Evolutionary conservation across 2,888 invertebrate species (phyloP).

Genomic region (Xestia ashworthii): DNA sequence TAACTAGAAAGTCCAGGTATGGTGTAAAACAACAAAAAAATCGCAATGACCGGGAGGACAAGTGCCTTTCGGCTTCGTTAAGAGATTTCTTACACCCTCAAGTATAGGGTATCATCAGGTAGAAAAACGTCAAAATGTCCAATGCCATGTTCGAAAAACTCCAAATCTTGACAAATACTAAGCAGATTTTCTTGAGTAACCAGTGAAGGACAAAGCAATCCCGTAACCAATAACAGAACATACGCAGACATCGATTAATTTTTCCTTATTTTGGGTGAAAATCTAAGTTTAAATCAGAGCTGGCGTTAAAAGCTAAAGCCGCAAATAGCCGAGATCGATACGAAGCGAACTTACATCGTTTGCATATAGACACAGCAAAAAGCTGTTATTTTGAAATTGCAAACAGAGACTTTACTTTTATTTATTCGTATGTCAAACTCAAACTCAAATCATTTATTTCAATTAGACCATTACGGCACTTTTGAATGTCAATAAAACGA

Average conservation of each 20-base stretch:
- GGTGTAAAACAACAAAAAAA: too few species aligned
- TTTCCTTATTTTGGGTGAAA: neutral
- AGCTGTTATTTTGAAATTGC: too few species aligned
- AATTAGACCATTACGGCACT: too few species aligned
- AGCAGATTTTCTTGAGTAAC: neutral
- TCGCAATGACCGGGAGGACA: too few species aligned
- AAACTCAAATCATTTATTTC: too few species aligned
- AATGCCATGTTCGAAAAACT: neutral
- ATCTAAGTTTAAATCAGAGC: constrained; percentile 21
- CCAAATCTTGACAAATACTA: neutral
- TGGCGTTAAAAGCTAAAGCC: neutral
- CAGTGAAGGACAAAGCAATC: neutral
- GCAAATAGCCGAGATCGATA: constrained; percentile 41
- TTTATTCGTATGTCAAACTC: too few species aligned
- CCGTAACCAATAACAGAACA: neutral
- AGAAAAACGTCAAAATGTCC: neutral
- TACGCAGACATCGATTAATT: neutral
- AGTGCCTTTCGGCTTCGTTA: too few species aligned
- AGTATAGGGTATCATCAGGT: neutral
- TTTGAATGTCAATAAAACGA: too few species aligned
- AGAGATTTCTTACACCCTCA: too few species aligned
- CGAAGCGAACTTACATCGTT: constrained; percentile 20
- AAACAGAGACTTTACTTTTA: too few species aligned
- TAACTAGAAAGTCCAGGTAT: too few species aligned
- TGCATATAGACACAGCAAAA: constrained; percentile 32